Conservation (phyloP, 2,888 invertebrate genomes). For the Drosophila incognita region DNA sequence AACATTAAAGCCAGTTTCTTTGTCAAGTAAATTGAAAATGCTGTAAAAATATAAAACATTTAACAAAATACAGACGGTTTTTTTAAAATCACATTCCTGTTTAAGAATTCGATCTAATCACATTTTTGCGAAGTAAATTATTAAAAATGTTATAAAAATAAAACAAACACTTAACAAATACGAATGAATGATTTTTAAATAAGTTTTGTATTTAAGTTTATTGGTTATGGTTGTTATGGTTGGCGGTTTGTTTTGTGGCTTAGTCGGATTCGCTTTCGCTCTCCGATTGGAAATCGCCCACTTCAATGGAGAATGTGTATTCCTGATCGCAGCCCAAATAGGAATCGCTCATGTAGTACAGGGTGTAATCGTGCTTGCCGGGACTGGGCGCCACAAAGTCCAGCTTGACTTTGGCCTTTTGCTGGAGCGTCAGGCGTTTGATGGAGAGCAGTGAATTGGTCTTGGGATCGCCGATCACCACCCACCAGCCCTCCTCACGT, state of each 20-base stretch:
- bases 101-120: neutral
- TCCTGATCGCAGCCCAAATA: slow-evolving; percentile 99
- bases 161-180: neutral
- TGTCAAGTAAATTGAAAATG: neutral
- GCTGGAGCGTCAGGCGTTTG: slow-evolving; percentile 97
- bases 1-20: neutral
- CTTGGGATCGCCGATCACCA: slow-evolving; percentile 98
- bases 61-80: neutral
- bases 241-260: slow-evolving; percentile 25
- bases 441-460: slow-evolving; percentile 97
- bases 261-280: slow-evolving; percentile 87
- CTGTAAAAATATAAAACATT: neutral
- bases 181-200: neutral
- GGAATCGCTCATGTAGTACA: slow-evolving; percentile 99
- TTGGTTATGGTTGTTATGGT: slow-evolving; percentile 5
- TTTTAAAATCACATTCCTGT: neutral
- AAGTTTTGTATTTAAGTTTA: slow-evolving; percentile 24
- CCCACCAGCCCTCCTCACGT: slow-evolving; percentile 98
- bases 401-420: slow-evolving; percentile 92
- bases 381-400: slow-evolving; percentile 95
- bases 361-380: slow-evolving; percentile 95
- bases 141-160: neutral
- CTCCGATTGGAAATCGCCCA: slow-evolving; percentile 90
- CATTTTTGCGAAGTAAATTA: neutral
- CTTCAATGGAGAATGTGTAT: slow-evolving; percentile 95